Evolutionary conservation across 1,140 invertebrate species (phyloP).

Genomic region (Potamilus streckersoni): DNA sequence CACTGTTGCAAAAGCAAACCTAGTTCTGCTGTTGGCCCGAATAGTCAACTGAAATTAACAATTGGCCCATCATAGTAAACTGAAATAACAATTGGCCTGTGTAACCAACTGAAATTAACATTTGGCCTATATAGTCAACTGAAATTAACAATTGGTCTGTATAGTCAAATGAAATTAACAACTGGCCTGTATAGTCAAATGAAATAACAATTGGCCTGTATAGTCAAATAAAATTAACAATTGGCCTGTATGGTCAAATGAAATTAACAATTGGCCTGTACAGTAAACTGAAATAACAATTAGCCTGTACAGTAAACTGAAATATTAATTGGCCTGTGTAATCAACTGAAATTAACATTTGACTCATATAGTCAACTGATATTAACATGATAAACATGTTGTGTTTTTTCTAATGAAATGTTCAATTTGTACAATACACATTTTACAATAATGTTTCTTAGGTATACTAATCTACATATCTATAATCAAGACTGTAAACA

Average conservation of each 20-base stretch:
- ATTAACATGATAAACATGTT: neutral
- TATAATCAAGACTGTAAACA: too few relatives aligned
- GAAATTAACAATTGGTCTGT: conserved; percentile 27
- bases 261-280: neutral
- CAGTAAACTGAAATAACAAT: conserved; percentile 23
- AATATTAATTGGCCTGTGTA: conserved; percentile 29
- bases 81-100: conserved; percentile 29
- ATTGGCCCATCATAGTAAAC: neutral
- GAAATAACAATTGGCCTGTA: too few relatives aligned
- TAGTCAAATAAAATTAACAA: too few relatives aligned
- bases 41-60: conserved; percentile 30
- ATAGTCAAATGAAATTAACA: too few relatives aligned
- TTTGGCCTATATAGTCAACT: neutral
- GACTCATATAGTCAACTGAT: too few relatives aligned
- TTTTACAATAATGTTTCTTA: too few relatives aligned
- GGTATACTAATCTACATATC: too few relatives aligned
- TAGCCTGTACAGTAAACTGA: conserved; percentile 13
- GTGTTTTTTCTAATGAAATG: too few relatives aligned
- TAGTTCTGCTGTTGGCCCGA: conserved; percentile 29
- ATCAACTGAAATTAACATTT: too few relatives aligned
- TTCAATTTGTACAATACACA: too few relatives aligned
- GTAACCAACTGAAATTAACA: conserved; percentile 27
- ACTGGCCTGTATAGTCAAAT: too few relatives aligned
- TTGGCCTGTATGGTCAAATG: conserved; percentile 35
- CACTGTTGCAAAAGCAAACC: conserved; percentile 31